These are phyloP conservation scores for Cactoblastis cactorum DNA, from an alignment of 2,888 invertebrate species.

Conservation along the genomic window DNA sequence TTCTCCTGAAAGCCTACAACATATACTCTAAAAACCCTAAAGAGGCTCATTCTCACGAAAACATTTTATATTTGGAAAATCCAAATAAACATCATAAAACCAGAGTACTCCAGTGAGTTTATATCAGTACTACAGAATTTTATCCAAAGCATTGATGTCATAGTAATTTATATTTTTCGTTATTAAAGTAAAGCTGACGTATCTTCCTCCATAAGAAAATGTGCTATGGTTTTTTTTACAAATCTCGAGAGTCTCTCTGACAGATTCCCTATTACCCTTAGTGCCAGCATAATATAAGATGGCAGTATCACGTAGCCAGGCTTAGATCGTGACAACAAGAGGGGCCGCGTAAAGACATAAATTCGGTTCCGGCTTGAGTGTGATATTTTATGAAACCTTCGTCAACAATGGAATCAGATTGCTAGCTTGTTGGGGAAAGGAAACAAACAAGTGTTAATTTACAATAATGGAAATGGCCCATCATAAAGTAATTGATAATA, in stretches of 20 bases:
- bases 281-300: slow-evolving; percentile 6
- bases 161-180: no score
- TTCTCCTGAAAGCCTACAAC: no score
- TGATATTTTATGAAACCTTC: slow-evolving; percentile 13
- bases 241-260: slow-evolving; percentile 4
- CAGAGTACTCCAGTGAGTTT: no score
- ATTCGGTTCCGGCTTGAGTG: slow-evolving; percentile 8
- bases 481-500: no score
- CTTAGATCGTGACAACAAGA: slow-evolving; percentile 14
- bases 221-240: neutral
- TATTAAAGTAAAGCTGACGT: no score
- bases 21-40: no score
- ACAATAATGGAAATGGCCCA: no score
- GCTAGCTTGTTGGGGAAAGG: neutral
- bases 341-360: slow-evolving; percentile 6
- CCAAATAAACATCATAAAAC: no score
- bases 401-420: slow-evolving; percentile 3
- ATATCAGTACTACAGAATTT: no score
- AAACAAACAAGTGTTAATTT: neutral
- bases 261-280: slow-evolving; percentile 8
- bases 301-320: slow-evolving; percentile 10
- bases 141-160: no score
- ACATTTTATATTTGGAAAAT: no score
- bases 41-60: no score
- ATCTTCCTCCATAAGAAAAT: neutral